Percentiles rank a stretch among this genome's conserved stretches.
Evolutionary conservation across 2,113 vertebrate species (phyloP).

Genomic region (Paralichthys olivaceus): DNA sequence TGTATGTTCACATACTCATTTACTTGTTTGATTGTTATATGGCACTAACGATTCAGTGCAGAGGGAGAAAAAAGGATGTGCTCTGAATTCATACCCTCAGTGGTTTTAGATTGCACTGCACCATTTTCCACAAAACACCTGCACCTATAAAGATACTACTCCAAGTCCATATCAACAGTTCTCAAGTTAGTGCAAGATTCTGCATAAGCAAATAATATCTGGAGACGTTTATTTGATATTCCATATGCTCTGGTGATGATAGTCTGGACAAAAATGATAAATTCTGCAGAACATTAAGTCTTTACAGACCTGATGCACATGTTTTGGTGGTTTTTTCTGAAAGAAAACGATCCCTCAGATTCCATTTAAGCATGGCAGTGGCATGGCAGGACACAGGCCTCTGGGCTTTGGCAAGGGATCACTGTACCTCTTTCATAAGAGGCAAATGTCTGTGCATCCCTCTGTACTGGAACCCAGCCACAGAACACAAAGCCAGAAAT

Average conservation of each 20-base stretch:
- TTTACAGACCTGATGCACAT: slow-evolving; percentile 42
- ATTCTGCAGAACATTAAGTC: slow-evolving; percentile 14
- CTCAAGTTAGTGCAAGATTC: slow-evolving; percentile 3
- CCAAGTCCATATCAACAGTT: slow-evolving; percentile 11
- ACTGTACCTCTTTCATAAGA: slow-evolving; percentile 48
- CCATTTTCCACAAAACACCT: slow-evolving; percentile 25
- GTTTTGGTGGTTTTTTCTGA: slow-evolving; percentile 37
- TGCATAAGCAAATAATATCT: background rate
- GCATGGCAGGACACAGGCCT: slow-evolving; percentile 53
- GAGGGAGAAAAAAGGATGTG: slow-evolving; percentile 12
- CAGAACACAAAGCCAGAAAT: slow-evolving; percentile 57
- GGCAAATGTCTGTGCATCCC: slow-evolving; percentile 63
- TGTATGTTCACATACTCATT: background rate
- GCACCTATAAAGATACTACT: slow-evolving; percentile 16
- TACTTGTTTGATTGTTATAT: background rate
- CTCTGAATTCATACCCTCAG: slow-evolving; percentile 34
- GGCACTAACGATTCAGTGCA: background rate
- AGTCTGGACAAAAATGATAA: rapidly evolving
- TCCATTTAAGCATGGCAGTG: slow-evolving; percentile 48
- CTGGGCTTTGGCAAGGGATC: slow-evolving; percentile 53
- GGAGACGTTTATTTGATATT: background rate
- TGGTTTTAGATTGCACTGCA: slow-evolving; percentile 28
- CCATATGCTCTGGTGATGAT: background rate
- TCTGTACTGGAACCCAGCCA: slow-evolving; percentile 64
- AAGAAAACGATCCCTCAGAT: slow-evolving; percentile 50